Conservation (phyloP, 2,888 invertebrate species). For the Mycogona germanica region DNA sequence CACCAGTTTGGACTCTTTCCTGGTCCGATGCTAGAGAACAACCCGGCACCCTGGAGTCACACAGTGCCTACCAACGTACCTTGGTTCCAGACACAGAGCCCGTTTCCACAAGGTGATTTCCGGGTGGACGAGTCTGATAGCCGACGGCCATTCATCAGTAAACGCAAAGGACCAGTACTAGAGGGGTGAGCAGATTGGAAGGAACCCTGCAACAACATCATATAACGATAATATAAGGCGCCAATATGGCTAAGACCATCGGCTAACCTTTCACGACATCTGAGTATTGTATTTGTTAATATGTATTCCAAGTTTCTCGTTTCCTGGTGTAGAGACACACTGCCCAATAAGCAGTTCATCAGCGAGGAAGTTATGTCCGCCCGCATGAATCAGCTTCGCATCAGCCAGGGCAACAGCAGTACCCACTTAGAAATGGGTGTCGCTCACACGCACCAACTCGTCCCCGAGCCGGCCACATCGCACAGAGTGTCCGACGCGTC, state of each 20-base stretch:
- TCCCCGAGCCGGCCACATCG: too few relatives aligned
- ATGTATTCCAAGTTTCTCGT: background rate
- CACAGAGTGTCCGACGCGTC: too few relatives aligned
- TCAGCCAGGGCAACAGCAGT: conserved; percentile 16
- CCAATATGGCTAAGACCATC: too few relatives aligned
- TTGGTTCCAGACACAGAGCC: conserved; percentile 8
- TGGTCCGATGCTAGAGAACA: background rate
- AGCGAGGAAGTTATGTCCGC: conserved; percentile 25
- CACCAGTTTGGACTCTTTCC: too few relatives aligned
- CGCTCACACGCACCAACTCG: too few relatives aligned
- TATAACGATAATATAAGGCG: too few relatives aligned
- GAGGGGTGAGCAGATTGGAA: conserved; percentile 5
- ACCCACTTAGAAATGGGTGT: too few relatives aligned
- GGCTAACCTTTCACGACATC: too few relatives aligned
- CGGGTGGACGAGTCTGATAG: background rate
- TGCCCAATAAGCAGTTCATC: conserved; percentile 22
- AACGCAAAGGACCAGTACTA: background rate
- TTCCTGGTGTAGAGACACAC: background rate
- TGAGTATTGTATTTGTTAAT: background rate
- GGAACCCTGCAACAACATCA: too few relatives aligned
- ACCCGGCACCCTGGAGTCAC: conserved; percentile 4
- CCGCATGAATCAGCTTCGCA: conserved; percentile 20
- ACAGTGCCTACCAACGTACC: conserved; percentile 1
- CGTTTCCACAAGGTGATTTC: background rate
- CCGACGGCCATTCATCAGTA: background rate